These are phyloP conservation scores for Zygogramma bicolorata DNA, from an alignment of 2,888 invertebrate species.

Conservation along the genomic window DNA sequence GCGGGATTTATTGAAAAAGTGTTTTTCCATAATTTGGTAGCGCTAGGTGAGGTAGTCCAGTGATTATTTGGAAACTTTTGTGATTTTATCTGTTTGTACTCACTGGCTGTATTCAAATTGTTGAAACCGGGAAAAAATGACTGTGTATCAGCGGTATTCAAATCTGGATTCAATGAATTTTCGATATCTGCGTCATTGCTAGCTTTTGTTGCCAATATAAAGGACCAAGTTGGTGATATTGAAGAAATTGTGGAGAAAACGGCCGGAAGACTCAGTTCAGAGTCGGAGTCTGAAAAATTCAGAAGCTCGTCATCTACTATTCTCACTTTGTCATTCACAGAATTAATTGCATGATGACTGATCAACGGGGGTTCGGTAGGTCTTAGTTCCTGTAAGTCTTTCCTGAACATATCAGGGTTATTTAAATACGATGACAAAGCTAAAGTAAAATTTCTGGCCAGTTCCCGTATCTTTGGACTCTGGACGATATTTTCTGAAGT, in stretches of 20 bases:
- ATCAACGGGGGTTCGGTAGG: slow-evolving; percentile 79
- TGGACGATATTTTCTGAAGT: slow-evolving; percentile 54
- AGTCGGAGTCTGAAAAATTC: slow-evolving; percentile 80
- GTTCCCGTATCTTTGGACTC: slow-evolving; percentile 77
- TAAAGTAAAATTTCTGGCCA: slow-evolving; percentile 87
- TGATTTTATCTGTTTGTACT: slow-evolving; percentile 27
- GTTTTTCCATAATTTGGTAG: slow-evolving; percentile 75
- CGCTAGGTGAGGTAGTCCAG: slow-evolving; percentile 65
- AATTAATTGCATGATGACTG: slow-evolving; percentile 54
- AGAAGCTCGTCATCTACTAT: slow-evolving; percentile 77
- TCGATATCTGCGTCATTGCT: slow-evolving; percentile 48
- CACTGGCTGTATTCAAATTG: slow-evolving; percentile 66
- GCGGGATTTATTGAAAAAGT: slow-evolving; percentile 79
- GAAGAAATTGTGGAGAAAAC: slow-evolving; percentile 66
- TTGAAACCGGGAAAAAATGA: slow-evolving; percentile 75
- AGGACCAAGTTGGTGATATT: slow-evolving; percentile 60
- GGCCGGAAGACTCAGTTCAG: slow-evolving; percentile 57
- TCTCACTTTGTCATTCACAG: slow-evolving; percentile 61
- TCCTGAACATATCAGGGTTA: slow-evolving; percentile 85
- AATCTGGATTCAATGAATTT: slow-evolving; percentile 64
- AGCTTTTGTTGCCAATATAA: slow-evolving; percentile 55
- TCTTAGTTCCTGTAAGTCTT: slow-evolving; percentile 80
- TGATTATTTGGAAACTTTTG: slow-evolving; percentile 58
- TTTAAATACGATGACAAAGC: slow-evolving; percentile 86
- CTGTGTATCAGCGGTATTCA: slow-evolving; percentile 78